Conservation (phyloP, 2,113 vertebrate genomes). For the Typhlomys cinereus region DNA sequence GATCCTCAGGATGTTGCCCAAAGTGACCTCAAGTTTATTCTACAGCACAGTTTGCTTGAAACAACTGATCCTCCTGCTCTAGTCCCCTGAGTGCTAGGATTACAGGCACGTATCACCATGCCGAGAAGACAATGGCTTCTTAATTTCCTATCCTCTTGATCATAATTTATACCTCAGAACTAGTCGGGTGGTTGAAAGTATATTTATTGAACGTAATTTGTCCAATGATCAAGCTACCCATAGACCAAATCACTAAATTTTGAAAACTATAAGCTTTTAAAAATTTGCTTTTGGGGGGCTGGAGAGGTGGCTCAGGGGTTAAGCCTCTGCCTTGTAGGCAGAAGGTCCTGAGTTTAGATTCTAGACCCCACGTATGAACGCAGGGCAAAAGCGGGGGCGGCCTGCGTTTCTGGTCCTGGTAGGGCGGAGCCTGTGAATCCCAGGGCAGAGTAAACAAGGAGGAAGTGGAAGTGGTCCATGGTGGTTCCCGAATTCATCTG, state of each 20-base stretch:
- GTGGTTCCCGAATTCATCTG: too few relatives aligned
- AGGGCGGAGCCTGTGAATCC: too few relatives aligned
- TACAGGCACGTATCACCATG: not conserved
- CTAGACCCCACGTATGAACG: too few relatives aligned
- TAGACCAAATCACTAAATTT: slow-evolving; percentile 20
- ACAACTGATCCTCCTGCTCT: not conserved
- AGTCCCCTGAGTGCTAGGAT: not conserved
- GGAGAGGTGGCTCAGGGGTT: too few relatives aligned
- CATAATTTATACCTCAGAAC: not conserved
- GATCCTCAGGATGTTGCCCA: not conserved
- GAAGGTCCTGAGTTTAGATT: too few relatives aligned
- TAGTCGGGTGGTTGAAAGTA: not conserved
- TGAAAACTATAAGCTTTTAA: slow-evolving; percentile 19
- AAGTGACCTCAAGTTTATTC: not conserved
- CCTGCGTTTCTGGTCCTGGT: too few relatives aligned
- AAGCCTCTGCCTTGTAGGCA: not conserved
- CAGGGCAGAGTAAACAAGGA: too few relatives aligned
- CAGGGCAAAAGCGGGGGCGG: too few relatives aligned
- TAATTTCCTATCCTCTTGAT: not conserved
- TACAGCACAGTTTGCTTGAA: not conserved
- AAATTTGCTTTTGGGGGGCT: not conserved
- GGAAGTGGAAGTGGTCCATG: too few relatives aligned
- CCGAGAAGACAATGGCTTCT: not conserved
- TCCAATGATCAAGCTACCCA: not conserved
- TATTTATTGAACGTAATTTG: slow-evolving; percentile 47